Base-by-base conservation (phyloP, 2,797 vertebrate species). In the Alcedo quadribrachys region DNA sequence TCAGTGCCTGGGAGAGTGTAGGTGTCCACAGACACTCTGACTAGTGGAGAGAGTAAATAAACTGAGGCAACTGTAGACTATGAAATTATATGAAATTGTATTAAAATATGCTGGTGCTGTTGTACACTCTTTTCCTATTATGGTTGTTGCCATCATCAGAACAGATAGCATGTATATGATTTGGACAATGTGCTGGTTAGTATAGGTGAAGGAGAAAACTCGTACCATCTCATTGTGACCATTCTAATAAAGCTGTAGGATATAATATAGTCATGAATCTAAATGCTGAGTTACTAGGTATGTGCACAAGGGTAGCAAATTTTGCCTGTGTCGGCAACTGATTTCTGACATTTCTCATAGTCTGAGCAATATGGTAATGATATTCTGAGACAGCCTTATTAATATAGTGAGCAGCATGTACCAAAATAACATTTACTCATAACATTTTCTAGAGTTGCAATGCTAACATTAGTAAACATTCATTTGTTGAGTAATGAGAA, bases 171-270 rank as follows among this genome's bases (percentile, higher is more conserved):
- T 8, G 4, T 58, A 3, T 35, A 5, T 25, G 37, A 1, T 20
- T 14, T 68, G 43, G 30, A 33, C 75, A 9, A 4, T 9, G 7
- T 40, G 19, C 46, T 86, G 43, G 40, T 54, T 30, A 67, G 37
- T 66, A 46, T 51, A 81, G 32, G 16, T 57, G 25, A 55, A 88
- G 30, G 40, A 43, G 27, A 71, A 82, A 37, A 40, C 33, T 53
- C 2, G 0, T 20, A 9, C 4, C 2, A 8, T 61, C 78, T 85
- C 30, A 8, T 62, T 62, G 50, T 60, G 55, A 17, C 33, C 2
- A 2, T 40, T 62, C 25, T 69, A 74, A 18, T 70, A 6, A 83
- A 70, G 32, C 55, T 9, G 25, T 28, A 42, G 61, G 13, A n/a
- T 75, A 33, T 50, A 66, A 42, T 28, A 3, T 27, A 28, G 54